phyloP scores from a whole-genome alignment of 2,797 vertebrate genomes.

The Erpetoichthys calabaricus region DNA sequence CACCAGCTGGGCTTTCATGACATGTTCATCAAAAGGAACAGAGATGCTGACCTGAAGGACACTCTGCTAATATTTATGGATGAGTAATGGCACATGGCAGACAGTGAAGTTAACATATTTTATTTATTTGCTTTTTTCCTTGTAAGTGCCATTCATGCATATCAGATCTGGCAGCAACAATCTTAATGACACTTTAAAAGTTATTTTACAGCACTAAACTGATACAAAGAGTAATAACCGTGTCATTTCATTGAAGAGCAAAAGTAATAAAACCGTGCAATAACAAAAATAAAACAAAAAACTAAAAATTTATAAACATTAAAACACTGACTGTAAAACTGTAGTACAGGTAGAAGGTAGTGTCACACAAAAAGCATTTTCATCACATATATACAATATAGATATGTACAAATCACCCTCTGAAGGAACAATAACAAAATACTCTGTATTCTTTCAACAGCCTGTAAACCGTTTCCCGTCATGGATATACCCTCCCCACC shows the following conservation, averaged over 20 bases:
- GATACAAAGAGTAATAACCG: slow-evolving; percentile 74
- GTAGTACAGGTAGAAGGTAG: slow-evolving; percentile 82
- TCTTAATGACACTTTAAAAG: slow-evolving; percentile 80
- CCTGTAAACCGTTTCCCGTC: slow-evolving; percentile 46
- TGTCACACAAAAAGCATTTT: slow-evolving; percentile 84
- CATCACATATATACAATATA: slow-evolving; percentile 95
- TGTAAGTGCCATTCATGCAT: slow-evolving; percentile 95
- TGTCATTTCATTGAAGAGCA: slow-evolving; percentile 72
- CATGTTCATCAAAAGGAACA: no score
- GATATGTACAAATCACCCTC: slow-evolving; percentile 87
- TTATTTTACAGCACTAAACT: slow-evolving; percentile 90
- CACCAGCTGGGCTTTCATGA: no score
- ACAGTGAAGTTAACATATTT: slow-evolving; percentile 82
- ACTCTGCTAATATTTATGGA: no score
- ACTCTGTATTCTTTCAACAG: slow-evolving; percentile 63
- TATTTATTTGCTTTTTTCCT: slow-evolving; percentile 45
- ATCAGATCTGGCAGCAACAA: slow-evolving; percentile 76
- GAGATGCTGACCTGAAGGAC: no score
- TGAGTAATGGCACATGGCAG: slow-evolving; percentile 43
- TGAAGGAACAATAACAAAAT: slow-evolving; percentile 90
- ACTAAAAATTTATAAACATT: slow-evolving; percentile 70
- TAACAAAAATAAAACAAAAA: slow-evolving; percentile 64
- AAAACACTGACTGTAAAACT: slow-evolving; percentile 90
- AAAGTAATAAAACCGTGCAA: slow-evolving; percentile 90
- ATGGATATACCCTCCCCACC: slow-evolving; percentile 46